Conservation (phyloP, 2,113 vertebrate species). For the Myrmophylax atrothorax region DNA sequence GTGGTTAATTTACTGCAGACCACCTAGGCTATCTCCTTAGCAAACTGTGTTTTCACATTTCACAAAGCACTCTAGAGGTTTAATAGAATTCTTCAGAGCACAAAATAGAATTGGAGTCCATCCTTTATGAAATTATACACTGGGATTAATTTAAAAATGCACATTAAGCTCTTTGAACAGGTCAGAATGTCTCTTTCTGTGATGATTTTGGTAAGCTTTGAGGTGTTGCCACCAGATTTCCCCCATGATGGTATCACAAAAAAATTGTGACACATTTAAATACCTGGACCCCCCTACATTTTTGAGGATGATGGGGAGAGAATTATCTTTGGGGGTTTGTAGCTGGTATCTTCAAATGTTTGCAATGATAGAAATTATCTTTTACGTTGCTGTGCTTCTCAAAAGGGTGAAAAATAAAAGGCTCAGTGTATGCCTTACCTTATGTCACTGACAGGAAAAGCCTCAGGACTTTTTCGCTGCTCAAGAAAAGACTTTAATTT, state of each 20-base stretch:
- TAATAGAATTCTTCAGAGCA: conserved; percentile 12
- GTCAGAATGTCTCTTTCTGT: background rate
- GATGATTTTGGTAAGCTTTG: conserved; percentile 3
- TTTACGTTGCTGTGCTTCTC: conserved; percentile 24
- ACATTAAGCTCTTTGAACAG: background rate
- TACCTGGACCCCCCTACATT: background rate
- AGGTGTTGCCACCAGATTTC: background rate
- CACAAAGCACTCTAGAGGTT: background rate
- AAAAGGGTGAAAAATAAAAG: background rate
- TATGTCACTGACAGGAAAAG: conserved; percentile 26
- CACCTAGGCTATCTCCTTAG: conserved; percentile 46
- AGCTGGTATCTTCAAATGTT: conserved; percentile 5
- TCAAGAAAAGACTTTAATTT: conserved; percentile 39
- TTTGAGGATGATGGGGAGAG: fast-evolving
- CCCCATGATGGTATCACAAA: background rate
- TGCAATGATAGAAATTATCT: conserved; percentile 28
- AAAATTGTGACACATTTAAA: background rate
- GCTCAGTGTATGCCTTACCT: background rate
- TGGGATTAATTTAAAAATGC: background rate
- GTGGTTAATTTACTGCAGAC: conserved; percentile 41
- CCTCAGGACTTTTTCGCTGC: conserved; percentile 31
- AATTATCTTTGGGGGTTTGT: background rate
- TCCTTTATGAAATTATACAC: background rate
- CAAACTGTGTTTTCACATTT: conserved; percentile 25
- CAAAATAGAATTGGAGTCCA: conserved; percentile 3